Evolutionary conservation across 2,113 vertebrate species (phyloP), one percentile per base, ranked within the genome.

Genomic region (Brachyistius frenatus): DNA sequence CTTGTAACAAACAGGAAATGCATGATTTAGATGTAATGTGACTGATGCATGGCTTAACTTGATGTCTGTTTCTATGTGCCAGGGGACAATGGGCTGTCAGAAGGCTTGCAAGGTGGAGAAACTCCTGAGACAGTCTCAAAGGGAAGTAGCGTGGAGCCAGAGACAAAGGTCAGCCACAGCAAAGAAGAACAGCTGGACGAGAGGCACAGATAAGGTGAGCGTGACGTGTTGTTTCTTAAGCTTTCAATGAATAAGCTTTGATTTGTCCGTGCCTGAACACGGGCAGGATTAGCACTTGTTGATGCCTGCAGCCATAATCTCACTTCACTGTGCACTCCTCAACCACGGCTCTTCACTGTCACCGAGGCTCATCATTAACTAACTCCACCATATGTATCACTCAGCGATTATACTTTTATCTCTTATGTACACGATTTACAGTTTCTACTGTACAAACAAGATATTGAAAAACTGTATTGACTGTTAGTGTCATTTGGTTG

Each of bases 61-160:
- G 23, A 56, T 61, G 49, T 86, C 65, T 78, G 31, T 73, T 70
- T 73, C 75, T n/a, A 61, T 73, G 35, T 65, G 4, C 60, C 78
- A 94, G 94, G 92, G 93, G 65, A 92, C 90, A 58, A 89, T 94
- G 89, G 87, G 91, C 65, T 89, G 90, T 85, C 93, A 91, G 83
- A 92, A 88, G 88, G 89, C 91, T 31, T 91, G 88, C 1, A 56
- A 90, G 64, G 69, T 76, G 3, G 93, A 95, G 72, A 84, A 91
- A 83, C 73, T 94, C 67, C 89, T 94, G 64, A 95, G 89, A 62
- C 92, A 86, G 23, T 85, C 93, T 44, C 94, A 93, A 86, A 86
- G 70, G 55, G 94, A 95, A 36, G 86, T 88, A 46, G 67, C 89
- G 54, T 93, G 93, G 89, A 94, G 91, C 49, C 94, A 94, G 89